These are phyloP conservation scores for Monarcha castaneiventris DNA, from an alignment of 2,113 vertebrate genomes.

Conservation along the genomic window DNA sequence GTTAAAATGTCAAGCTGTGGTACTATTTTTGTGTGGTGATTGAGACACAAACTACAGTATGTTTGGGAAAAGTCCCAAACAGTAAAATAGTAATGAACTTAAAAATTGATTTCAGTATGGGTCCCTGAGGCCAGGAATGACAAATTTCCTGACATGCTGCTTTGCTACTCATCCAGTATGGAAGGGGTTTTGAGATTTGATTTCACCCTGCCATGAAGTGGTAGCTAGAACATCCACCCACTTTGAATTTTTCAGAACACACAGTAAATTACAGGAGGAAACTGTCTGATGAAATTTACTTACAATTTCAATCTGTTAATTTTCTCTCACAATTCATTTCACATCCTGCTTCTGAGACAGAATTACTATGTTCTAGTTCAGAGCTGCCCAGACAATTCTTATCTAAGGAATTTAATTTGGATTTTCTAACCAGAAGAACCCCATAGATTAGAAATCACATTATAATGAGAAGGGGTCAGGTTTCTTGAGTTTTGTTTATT, in stretches of 20 bases:
- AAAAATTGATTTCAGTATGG: not conserved
- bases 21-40: not conserved
- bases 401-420: not conserved
- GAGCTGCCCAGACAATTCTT: not conserved
- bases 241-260: not conserved
- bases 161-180: not conserved
- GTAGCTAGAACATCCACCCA: not conserved
- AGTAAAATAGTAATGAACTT: not conserved
- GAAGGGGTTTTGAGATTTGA: not conserved
- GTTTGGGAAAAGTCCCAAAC: not conserved
- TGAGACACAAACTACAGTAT: not conserved
- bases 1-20: not conserved
- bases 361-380: not conserved
- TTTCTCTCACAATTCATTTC: not conserved
- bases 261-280: not conserved
- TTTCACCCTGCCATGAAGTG: not conserved
- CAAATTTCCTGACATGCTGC: not conserved
- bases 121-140: not conserved
- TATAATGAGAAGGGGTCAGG: not conserved
- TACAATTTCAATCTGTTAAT: not conserved
- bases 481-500: not conserved
- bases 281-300: not conserved
- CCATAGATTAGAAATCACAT: not conserved
- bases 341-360: not conserved
- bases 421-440: not conserved